Conservation (phyloP, 2,888 invertebrate genomes). For the Drosophila antonietae region DNA sequence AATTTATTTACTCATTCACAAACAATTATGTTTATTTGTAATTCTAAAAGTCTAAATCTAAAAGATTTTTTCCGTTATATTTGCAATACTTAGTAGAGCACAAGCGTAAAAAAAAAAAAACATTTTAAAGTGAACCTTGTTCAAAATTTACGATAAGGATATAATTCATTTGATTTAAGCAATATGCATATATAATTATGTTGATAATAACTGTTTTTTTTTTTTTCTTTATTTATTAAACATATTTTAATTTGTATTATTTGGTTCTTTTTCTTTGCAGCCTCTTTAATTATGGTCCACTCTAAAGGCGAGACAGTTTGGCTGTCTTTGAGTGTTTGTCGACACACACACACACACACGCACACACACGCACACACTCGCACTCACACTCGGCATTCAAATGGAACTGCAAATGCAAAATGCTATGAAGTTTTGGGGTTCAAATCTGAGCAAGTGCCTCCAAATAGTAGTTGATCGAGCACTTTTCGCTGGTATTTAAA, state of each 20-base stretch:
- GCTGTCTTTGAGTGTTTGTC: slow-evolving; percentile 7
- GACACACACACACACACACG: neutral
- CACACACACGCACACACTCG: slow-evolving; percentile 6
- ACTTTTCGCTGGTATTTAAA: slow-evolving; percentile 37
- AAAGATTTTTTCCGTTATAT: neutral
- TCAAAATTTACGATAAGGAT: neutral
- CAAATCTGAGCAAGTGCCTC: slow-evolving; percentile 19
- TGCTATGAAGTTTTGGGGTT: slow-evolving; percentile 1
- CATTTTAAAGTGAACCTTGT: neutral
- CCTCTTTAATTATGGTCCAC: slow-evolving; percentile 2
- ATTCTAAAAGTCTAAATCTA: neutral
- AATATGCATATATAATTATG: neutral
- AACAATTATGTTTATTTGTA: neutral
- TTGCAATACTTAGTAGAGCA: neutral
- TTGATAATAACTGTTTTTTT: neutral
- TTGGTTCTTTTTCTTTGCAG: neutral
- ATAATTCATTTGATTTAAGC: neutral
- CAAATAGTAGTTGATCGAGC: slow-evolving; percentile 24
- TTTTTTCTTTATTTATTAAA: too few species aligned
- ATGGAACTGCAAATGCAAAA: slow-evolving; percentile 4
- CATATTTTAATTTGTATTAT: neutral
- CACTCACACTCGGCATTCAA: slow-evolving; percentile 4
- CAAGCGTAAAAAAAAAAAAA: neutral
- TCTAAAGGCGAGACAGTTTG: slow-evolving; percentile 7
- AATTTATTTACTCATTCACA: neutral